Conservation (phyloP, 2,113 vertebrate genomes). For the Peucedramus taeniatus region DNA sequence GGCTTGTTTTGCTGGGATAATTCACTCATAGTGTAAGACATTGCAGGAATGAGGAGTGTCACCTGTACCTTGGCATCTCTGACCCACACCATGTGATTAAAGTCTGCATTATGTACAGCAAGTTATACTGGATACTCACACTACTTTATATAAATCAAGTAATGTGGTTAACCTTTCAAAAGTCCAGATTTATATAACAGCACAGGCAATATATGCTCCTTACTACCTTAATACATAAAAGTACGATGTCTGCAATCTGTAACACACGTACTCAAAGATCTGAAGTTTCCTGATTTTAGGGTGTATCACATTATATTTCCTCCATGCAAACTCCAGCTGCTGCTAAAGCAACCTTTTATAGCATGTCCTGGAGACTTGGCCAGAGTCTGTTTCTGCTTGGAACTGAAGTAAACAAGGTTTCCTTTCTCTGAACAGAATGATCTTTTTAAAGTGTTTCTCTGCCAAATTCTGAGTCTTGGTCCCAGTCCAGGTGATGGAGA, state of each 20-base stretch:
- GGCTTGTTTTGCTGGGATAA: neutral
- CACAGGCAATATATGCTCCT: neutral
- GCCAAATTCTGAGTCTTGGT: neutral
- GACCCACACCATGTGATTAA: neutral
- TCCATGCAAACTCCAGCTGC: neutral
- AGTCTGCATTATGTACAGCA: neutral
- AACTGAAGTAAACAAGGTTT: neutral
- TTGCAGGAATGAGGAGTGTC: neutral
- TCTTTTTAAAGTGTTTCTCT: neutral
- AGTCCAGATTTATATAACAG: neutral
- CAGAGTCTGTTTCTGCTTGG: neutral
- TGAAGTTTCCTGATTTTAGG: neutral
- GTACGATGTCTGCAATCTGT: neutral
- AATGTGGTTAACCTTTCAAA: neutral
- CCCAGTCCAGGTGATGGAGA: neutral
- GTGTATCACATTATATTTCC: neutral
- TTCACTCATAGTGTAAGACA: fast-evolving
- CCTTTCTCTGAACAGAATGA: neutral
- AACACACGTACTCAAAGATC: neutral
- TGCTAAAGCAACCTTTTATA: neutral
- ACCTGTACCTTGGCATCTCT: neutral
- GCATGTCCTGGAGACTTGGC: neutral
- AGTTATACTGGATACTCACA: neutral
- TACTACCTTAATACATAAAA: neutral
- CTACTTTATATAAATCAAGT: neutral